These are phyloP conservation scores for Galeopsomyia nigrocyanea DNA, from an alignment of 2,888 invertebrate species.

Conservation along the genomic window DNA sequence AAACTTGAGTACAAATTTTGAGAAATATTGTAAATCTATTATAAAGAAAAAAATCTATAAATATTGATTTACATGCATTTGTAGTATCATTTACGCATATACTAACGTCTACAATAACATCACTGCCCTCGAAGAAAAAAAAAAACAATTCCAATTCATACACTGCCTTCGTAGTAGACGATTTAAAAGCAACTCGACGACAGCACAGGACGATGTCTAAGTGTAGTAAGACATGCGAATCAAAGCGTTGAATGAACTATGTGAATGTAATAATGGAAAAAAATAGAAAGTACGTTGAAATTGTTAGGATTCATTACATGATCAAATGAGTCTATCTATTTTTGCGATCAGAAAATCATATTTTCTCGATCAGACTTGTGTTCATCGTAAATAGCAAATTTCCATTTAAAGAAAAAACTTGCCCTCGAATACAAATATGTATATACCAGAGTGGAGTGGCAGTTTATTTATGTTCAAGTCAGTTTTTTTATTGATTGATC, in stretches of 20 bases:
- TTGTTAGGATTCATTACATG: constrained; percentile 3
- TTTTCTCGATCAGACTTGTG: constrained; percentile 36
- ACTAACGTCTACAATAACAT: constrained; percentile 17
- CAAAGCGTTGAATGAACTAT: constrained; percentile 10
- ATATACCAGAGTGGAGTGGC: constrained; percentile 39
- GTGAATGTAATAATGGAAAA: constrained; percentile 7
- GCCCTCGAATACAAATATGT: constrained; percentile 27
- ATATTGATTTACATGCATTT: constrained; percentile 10
- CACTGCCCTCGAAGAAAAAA: constrained; percentile 26
- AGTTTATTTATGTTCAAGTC: constrained; percentile 6
- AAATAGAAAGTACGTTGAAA: constrained; percentile 18
- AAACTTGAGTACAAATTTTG: constrained; percentile 18
- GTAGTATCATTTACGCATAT: constrained; percentile 12
- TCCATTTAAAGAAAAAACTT: constrained; percentile 7
- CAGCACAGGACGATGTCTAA: constrained; percentile 1
- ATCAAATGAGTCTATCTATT: constrained; percentile 22
- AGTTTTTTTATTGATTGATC: too few relatives aligned
- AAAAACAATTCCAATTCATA: background rate
- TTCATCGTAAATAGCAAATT: constrained; percentile 39
- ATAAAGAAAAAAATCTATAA: background rate
- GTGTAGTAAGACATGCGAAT: constrained; percentile 15
- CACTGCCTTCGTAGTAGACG: constrained; percentile 40
- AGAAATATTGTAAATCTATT: constrained; percentile 5
- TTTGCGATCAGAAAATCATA: constrained; percentile 35
- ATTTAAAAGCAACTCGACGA: constrained; percentile 34